phyloP scores from a whole-genome alignment of 2,113 vertebrate genomes.

The zebrafish (Danio rerio) region GRCz12tu NC_133180.1:45400501-45401000 shows the following conservation, averaged over 20 bases:
- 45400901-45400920: neutral
- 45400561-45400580: neutral
- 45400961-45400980: neutral
- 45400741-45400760: constrained; percentile 4
- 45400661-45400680: constrained; percentile 2
- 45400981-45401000: constrained; percentile 15
- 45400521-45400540: neutral
- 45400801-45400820: neutral
- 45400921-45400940: neutral
- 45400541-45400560: neutral
- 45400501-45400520: neutral
- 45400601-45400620: neutral
- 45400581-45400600: neutral
- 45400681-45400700: constrained; percentile 25
- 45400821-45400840: neutral
- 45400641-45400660: constrained; percentile 9
- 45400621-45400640: constrained; percentile 31
- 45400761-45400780: constrained; percentile 22
- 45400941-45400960: neutral
- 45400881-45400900: neutral
- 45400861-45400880: constrained; percentile 8
- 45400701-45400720: neutral
- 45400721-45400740: constrained; percentile 8
- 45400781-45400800: constrained; percentile 14
- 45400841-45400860: constrained; percentile 16